Evolutionary conservation across 2,888 invertebrate species (phyloP).

Genomic region (Eurois occulta): DNA sequence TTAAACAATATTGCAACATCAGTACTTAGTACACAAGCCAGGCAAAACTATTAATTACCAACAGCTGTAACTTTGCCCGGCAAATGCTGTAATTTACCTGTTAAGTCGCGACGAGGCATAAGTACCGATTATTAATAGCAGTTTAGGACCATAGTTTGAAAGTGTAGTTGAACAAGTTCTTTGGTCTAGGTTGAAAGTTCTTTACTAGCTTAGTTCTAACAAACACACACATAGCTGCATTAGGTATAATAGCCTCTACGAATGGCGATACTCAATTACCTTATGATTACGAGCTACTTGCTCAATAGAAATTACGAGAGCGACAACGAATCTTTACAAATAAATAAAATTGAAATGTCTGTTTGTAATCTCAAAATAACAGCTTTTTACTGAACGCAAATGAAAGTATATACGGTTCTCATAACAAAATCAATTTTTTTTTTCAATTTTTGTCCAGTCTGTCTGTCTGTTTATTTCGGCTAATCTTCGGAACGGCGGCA

Average conservation of each 20-base stretch:
- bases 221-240: neutral
- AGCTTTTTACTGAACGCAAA: too few species aligned
- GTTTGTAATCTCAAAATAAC: too few species aligned
- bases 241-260: neutral
- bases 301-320: too few species aligned
- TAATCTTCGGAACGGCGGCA: too few species aligned
- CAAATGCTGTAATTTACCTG: conserved; percentile 64
- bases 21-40: conserved; percentile 18
- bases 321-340: too few species aligned
- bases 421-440: too few species aligned
- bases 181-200: conserved; percentile 23
- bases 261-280: neutral
- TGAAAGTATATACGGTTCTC: too few species aligned
- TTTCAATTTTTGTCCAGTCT: too few species aligned
- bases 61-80: conserved; percentile 53
- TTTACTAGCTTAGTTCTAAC: conserved; percentile 17
- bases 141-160: conserved; percentile 40
- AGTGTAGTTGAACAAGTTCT: conserved; percentile 32
- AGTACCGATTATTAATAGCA: conserved; percentile 64
- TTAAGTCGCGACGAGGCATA: conserved; percentile 56
- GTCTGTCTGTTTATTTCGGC: too few species aligned
- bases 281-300: too few species aligned
- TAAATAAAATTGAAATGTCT: too few species aligned
- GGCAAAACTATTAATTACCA: conserved; percentile 66
- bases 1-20: conserved; percentile 16